These are phyloP conservation scores for Tyrophagus putrescentiae DNA, from an alignment of 1,140 invertebrate species.

Conservation along the genomic window DNA sequence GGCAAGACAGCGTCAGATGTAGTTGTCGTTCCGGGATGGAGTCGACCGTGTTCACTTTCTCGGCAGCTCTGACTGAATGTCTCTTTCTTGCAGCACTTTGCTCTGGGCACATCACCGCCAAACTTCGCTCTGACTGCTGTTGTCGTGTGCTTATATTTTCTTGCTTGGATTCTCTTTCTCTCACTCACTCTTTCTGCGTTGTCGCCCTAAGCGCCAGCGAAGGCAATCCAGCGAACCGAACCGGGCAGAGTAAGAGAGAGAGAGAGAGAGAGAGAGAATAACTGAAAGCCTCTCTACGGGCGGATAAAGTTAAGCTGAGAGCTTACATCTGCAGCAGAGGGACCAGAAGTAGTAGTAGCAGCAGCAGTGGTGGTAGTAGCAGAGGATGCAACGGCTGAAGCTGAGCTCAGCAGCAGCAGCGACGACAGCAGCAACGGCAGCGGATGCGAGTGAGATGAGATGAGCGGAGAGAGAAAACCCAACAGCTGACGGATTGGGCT, in stretches of 20 bases:
- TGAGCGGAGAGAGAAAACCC: neutral
- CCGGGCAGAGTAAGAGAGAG: neutral
- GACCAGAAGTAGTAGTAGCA: neutral
- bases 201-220: too few relatives aligned
- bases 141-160: too few relatives aligned
- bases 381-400: neutral
- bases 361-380: neutral
- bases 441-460: neutral
- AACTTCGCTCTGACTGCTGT: too few relatives aligned
- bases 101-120: too few relatives aligned
- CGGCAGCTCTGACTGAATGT: too few relatives aligned
- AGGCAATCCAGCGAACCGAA: too few relatives aligned
- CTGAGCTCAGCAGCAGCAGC: neutral
- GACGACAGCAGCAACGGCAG: neutral
- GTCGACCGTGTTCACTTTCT: too few relatives aligned
- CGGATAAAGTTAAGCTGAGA: constrained; percentile 15
- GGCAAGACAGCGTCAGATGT: too few relatives aligned
- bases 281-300: neutral
- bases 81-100: too few relatives aligned
- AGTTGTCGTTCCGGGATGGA: too few relatives aligned
- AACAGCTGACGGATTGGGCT: constrained; percentile 11
- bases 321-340: neutral
- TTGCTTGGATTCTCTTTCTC: too few relatives aligned
- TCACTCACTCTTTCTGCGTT: too few relatives aligned
- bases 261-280: neutral